Evolutionary conservation across 1,140 invertebrate genomes (phyloP), one percentile per base, ranked within the genome.

Genomic region (Calosoma granatense): DNA sequence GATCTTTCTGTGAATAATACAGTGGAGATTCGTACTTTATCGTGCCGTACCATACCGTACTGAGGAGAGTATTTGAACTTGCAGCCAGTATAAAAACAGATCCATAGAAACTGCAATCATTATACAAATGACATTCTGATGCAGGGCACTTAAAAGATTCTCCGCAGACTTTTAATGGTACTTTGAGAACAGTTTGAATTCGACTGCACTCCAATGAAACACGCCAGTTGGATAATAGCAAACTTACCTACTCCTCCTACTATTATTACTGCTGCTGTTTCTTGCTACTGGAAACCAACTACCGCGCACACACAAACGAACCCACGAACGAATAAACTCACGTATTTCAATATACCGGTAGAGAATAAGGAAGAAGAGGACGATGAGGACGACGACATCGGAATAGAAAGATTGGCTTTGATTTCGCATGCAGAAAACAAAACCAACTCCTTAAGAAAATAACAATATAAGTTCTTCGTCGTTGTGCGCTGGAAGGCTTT

Each of bases 51-150:
- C n/a, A n/a, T n/a, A n/a, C n/a, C n/a, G n/a, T n/a, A n/a, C n/a
- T n/a, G n/a, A n/a, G n/a, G n/a, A n/a, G n/a, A n/a, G n/a, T n/a
- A n/a, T n/a, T 36, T 36, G 6, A 36, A 36, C 6, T 36, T 36
- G 26, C 26, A 9, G n/a, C 26, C 26, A 30, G 41, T 11, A 12
- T 9, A 9, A 47, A 47, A 47, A 47, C 9, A 47, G 17, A 11
- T 4, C 4, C 41, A 47, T 17, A 47, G n/a, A 47, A 47, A 47
- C 41, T 47, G 41, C 41, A 47, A 47, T 47, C 41, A 47, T 47
- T 47, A 47, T 47, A 47, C 41, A 47, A 47, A 47, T 17, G 41
- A 47, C 6, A 47, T 47, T 47, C 41, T 47, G 41, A 47, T 47
- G 41, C 41, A 47, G 41, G 41, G 41, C 41, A 47, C 41, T 47